phyloP scores from a whole-genome alignment of 2,113 vertebrate genomes.

The Coryphaenoides rupestris region DNA sequence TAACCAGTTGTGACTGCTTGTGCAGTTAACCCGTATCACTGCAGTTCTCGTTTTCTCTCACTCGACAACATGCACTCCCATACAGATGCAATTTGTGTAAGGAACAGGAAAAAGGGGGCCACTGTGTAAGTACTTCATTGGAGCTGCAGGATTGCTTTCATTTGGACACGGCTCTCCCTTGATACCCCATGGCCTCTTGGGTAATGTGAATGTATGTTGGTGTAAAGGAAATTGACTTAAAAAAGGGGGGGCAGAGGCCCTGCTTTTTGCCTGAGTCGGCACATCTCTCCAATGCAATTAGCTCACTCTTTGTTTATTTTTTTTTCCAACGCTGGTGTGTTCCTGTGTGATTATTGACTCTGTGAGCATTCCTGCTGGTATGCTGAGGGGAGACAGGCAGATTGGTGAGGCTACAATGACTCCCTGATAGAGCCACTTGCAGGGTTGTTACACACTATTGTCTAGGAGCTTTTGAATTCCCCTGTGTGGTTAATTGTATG shows the following conservation, averaged over 20 bases:
- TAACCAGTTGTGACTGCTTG: too few species aligned
- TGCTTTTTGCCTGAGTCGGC: slow-evolving; percentile 4
- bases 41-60: background rate
- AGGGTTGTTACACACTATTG: too few species aligned
- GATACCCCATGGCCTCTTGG: slow-evolving; percentile 4
- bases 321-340: background rate
- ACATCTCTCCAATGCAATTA: slow-evolving; percentile 7
- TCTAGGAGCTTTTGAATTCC: too few species aligned
- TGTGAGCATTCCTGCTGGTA: too few species aligned
- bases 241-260: background rate
- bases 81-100: background rate
- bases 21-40: too few species aligned
- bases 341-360: slow-evolving; percentile 3
- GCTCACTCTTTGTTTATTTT: background rate
- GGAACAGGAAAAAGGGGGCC: background rate
- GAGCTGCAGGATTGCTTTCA: slow-evolving; percentile 1
- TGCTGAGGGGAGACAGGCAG: too few species aligned
- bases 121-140: slow-evolving; percentile 18
- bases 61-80: background rate
- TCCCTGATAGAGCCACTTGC: too few species aligned
- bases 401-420: too few species aligned
- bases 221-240: slow-evolving; percentile 8
- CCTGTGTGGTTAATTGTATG: background rate
- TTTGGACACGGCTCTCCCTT: slow-evolving; percentile 1
- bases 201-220: slow-evolving; percentile 1